A percentile compares a stretch with the other conserved stretches of the same genome.
Evolutionary conservation across 2,888 invertebrate genomes (phyloP).

Genomic region (Cataglyphis altisquamis): DNA sequence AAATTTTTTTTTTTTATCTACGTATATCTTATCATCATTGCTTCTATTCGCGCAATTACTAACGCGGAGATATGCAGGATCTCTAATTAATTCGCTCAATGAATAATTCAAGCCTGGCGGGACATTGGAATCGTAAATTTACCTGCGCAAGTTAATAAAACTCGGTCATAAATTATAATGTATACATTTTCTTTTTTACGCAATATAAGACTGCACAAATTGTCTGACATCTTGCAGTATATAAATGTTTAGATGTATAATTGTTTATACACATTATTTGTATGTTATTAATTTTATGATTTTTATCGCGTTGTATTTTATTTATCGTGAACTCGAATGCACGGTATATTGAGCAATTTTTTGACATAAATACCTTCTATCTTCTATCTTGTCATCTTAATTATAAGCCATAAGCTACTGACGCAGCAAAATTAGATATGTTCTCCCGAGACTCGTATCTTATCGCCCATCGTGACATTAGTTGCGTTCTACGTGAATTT

Average conservation of each 20-base stretch:
- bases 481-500: slow-evolving; percentile 16
- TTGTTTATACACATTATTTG: background rate
- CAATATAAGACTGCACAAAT: slow-evolving; percentile 34
- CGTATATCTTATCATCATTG: slow-evolving; percentile 2
- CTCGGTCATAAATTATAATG: slow-evolving; percentile 40
- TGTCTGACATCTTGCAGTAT: background rate
- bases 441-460: slow-evolving; percentile 60
- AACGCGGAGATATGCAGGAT: slow-evolving; percentile 16
- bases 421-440: slow-evolving; percentile 66
- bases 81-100: slow-evolving; percentile 45
- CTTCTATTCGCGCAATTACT: slow-evolving; percentile 32
- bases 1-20: background rate
- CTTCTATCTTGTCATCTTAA: slow-evolving; percentile 73
- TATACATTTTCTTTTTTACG: background rate
- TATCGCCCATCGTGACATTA: slow-evolving; percentile 47
- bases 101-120: slow-evolving; percentile 46
- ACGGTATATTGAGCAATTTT: slow-evolving; percentile 8
- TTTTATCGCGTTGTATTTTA: slow-evolving; percentile 6
- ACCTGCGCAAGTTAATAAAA: slow-evolving; percentile 46
- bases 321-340: background rate
- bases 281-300: background rate
- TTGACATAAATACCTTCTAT: slow-evolving; percentile 76
- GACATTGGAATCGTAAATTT: slow-evolving; percentile 44
- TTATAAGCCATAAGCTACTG: slow-evolving; percentile 73
- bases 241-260: background rate